These are phyloP conservation scores for Falco cherrug DNA, from an alignment of 2,797 vertebrate genomes.

Conservation along the genomic window DNA sequence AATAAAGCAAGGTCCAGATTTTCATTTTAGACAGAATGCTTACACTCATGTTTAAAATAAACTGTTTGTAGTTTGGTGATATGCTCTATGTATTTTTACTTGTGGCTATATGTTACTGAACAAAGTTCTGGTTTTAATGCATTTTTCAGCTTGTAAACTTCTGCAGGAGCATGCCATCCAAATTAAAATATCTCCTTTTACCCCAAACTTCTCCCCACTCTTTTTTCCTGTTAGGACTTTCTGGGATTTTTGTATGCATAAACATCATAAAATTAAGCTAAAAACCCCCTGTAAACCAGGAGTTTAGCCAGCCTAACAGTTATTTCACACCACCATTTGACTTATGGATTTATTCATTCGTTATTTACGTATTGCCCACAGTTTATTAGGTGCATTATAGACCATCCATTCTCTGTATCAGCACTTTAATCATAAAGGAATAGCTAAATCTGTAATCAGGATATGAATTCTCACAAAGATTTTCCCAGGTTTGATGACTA, in stretches of 20 bases:
- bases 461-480: not conserved
- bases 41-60: not conserved
- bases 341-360: not conserved
- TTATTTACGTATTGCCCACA: not conserved
- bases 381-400: constrained; percentile 18
- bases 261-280: not conserved
- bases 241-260: not conserved
- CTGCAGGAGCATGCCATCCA: not conserved
- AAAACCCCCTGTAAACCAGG: not conserved
- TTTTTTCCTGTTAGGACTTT: not conserved
- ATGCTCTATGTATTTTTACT: not conserved
- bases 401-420: not conserved
- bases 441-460: not conserved
- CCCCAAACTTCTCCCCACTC: not conserved
- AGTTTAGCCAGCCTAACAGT: not conserved
- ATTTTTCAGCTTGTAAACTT: constrained; percentile 42
- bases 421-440: not conserved
- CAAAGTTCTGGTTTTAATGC: not conserved
- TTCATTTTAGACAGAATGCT: not conserved
- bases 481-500: not conserved
- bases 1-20: not conserved
- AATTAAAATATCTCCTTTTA: not conserved
- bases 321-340: not conserved
- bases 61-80: not conserved
- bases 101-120: not conserved